Evolutionary conservation across 2,888 invertebrate species (phyloP).

Genomic region (Deroplatys truncata): DNA sequence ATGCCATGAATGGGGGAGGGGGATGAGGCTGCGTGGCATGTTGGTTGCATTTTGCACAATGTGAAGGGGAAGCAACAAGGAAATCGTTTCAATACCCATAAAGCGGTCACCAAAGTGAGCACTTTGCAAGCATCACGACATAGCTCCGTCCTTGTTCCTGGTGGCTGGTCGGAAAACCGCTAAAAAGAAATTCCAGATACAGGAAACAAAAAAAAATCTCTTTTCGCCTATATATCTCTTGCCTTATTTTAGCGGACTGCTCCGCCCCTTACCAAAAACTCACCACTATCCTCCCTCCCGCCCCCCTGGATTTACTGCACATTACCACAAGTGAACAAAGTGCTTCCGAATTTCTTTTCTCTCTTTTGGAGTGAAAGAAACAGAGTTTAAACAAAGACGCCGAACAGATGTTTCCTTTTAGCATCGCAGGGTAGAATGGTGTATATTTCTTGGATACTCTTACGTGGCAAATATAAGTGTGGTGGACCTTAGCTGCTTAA

Average conservation of each 20-base stretch:
- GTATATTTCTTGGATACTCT: neutral
- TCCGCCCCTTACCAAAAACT: neutral
- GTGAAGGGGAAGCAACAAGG: neutral
- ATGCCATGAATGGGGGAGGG: neutral
- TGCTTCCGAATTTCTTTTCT: neutral
- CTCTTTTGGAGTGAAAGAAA: neutral
- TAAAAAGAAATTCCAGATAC: neutral
- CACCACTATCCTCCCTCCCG: neutral
- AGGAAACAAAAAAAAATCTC: neutral
- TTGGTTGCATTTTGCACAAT: neutral
- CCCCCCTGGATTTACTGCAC: neutral
- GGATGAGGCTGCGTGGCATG: neutral
- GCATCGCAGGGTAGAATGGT: neutral
- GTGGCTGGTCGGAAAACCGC: neutral
- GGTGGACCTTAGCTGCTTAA: too few species aligned
- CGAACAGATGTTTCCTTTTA: neutral
- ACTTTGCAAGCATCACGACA: neutral
- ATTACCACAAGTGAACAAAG: neutral
- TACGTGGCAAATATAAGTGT: neutral
- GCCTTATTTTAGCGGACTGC: neutral
- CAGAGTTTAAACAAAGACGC: neutral
- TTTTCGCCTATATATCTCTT: neutral
- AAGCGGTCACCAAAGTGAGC: neutral
- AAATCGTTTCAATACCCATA: neutral
- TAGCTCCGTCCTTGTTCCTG: neutral